Percentiles rank a stretch among this genome's conserved stretches.
phyloP scores from a whole-genome alignment of 2,888 invertebrate species.

The Synergus japonicus region DNA sequence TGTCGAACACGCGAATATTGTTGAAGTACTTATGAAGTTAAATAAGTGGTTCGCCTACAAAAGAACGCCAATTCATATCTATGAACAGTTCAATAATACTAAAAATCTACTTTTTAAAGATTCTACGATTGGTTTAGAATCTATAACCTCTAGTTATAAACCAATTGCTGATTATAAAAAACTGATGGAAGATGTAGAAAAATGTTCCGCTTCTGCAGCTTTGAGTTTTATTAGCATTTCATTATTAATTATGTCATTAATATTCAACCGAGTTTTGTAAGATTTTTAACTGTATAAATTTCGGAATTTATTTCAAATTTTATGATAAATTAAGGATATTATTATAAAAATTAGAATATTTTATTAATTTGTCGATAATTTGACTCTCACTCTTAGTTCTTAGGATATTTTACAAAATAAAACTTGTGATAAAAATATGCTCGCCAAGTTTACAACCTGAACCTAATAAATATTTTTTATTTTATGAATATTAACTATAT shows the following conservation, averaged over 20 bases:
- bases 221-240: slow-evolving; percentile 12
- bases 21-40: slow-evolving; percentile 77
- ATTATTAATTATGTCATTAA: slow-evolving; percentile 4
- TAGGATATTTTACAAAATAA: neutral
- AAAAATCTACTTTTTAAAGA: slow-evolving; percentile 82
- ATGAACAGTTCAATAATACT: slow-evolving; percentile 80
- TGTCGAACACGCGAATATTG: slow-evolving; percentile 59
- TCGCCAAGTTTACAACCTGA: neutral
- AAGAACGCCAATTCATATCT: slow-evolving; percentile 78
- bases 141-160: slow-evolving; percentile 74
- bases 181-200: slow-evolving; percentile 61
- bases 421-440: slow-evolving; percentile 3
- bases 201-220: slow-evolving; percentile 16
- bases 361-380: neutral
- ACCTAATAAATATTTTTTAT: neutral
- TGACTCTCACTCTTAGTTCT: neutral
- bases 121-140: slow-evolving; percentile 80
- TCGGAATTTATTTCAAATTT: neutral
- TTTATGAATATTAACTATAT: no score
- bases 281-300: neutral
- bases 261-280: neutral
- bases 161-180: slow-evolving; percentile 81
- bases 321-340: neutral
- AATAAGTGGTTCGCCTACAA: slow-evolving; percentile 79
- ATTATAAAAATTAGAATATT: neutral